phyloP scores from a whole-genome alignment of 2,797 vertebrate species.

The Sparus aurata region DNA sequence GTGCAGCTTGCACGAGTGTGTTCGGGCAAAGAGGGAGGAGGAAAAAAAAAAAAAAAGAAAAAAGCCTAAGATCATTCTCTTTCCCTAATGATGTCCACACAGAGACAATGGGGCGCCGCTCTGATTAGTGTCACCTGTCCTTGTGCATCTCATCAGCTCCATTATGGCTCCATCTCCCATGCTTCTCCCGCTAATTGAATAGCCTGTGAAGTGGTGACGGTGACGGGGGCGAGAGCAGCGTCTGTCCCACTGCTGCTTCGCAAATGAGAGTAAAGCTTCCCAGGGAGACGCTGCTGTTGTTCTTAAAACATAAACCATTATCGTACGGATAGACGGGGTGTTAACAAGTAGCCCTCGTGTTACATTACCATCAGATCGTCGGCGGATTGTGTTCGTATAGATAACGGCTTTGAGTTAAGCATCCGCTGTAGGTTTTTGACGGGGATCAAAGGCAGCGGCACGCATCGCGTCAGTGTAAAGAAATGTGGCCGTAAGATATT shows the following conservation, averaged over 20 bases:
- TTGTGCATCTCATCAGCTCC: slow-evolving; percentile 85
- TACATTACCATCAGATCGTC: slow-evolving; percentile 45
- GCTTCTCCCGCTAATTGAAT: slow-evolving; percentile 83
- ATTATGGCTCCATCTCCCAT: slow-evolving; percentile 80
- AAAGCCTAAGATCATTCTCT: slow-evolving; percentile 67
- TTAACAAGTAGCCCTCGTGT: slow-evolving; percentile 59
- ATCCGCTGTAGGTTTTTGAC: slow-evolving; percentile 6
- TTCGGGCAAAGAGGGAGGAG: slow-evolving; percentile 46
- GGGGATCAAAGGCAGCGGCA: background rate
- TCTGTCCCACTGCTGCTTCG: slow-evolving; percentile 72
- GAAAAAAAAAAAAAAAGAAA: slow-evolving; percentile 22
- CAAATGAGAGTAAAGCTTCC: slow-evolving; percentile 70
- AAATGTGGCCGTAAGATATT: background rate
- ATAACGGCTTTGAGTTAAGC: slow-evolving; percentile 35
- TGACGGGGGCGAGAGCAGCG: slow-evolving; percentile 71
- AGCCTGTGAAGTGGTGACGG: slow-evolving; percentile 81
- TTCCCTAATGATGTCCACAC: slow-evolving; percentile 79
- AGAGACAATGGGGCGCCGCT: slow-evolving; percentile 81
- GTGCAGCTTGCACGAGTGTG: slow-evolving; percentile 58
- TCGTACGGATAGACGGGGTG: slow-evolving; percentile 52
- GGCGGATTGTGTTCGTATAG: slow-evolving; percentile 21
- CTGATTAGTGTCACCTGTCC: slow-evolving; percentile 86
- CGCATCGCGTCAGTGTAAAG: background rate
- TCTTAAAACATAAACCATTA: slow-evolving; percentile 66
- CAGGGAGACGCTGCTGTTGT: slow-evolving; percentile 50